Conservation (phyloP, 2,113 vertebrate species). For the Rhipidura dahli region DNA sequence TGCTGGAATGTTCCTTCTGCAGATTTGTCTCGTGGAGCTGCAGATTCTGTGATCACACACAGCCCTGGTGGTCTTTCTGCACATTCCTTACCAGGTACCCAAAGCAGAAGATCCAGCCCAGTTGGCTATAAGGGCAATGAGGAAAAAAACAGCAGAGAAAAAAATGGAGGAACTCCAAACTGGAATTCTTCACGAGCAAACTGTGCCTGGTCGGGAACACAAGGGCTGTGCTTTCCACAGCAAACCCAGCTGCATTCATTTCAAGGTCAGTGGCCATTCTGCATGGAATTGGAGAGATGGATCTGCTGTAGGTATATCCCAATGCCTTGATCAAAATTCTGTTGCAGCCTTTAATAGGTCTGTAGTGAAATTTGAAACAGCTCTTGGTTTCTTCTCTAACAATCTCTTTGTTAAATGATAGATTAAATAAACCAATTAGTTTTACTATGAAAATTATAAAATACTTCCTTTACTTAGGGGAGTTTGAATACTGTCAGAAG, state of each 20-base stretch:
- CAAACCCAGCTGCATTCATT: constrained; percentile 84
- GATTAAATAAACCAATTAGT: not conserved
- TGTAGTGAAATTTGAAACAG: not conserved
- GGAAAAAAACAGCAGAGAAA: constrained; percentile 40
- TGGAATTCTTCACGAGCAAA: constrained; percentile 55
- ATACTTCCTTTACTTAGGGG: not conserved
- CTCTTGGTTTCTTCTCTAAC: not conserved
- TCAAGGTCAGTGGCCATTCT: constrained; percentile 78
- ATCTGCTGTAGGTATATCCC: not conserved
- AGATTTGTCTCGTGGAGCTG: not conserved
- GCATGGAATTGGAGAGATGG: not conserved
- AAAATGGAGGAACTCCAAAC: not conserved
- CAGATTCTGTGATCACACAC: not conserved
- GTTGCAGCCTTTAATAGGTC: not conserved
- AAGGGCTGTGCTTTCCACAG: constrained; percentile 81
- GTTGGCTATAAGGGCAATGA: constrained; percentile 9
- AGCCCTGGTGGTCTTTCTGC: not conserved
- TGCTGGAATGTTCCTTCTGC: not conserved
- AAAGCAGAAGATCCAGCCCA: constrained; percentile 45
- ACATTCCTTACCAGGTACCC: constrained; percentile 23
- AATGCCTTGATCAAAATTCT: not conserved
- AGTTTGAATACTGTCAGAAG: not conserved
- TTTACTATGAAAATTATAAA: not conserved
- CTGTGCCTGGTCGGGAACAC: constrained; percentile 51
- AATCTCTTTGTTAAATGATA: not conserved